Evolutionary conservation across 2,888 invertebrate genomes (phyloP), one percentile per base, ranked within the genome.

Genomic region (Eupithecia inturbata): DNA sequence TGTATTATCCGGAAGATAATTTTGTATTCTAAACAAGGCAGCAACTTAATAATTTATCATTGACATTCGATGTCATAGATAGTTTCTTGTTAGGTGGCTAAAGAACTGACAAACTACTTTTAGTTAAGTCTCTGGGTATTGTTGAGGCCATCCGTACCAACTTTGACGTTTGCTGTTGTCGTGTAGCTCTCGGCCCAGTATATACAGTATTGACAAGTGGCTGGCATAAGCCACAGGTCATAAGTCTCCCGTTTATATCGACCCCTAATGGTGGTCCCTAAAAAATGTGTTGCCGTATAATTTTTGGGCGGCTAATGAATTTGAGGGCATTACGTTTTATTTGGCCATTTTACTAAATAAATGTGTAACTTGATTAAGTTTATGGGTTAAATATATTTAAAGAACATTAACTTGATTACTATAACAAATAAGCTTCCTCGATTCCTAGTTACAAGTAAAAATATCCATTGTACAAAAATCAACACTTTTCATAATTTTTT

Each of bases 261-360:
- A 19, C 39, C 70, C 68, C 72, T 74, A 77, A 77, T 73, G 77
- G 72, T 41, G 53, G 66, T 33, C 68, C 72, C 70, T 73, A 74
- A 77, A 77, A 77, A 77, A 74, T 71, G 72, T 72, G 77, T 71
- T 66, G 72, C 67, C 74, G 72, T 77, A 77, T 77, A 74, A 77
- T 74, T 77, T 77, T 74, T 72, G 41, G 74, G 45, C 68, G 39
- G 70, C 74, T 77, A 77, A 77, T 77, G 77, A 77, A 74, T 77
- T 74, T 74, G 74, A 75, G 74, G 64, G 49, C 72, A 72, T 74
- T 74, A 72, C 72, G 7, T 77, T 74, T 76, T 75, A 75, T 75
- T 70, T 28, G 12, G 66, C 28, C 70, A 53, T 73, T 72, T 74
- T 67, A 63, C 67, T 67, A 57, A 73, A 73, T 72, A 78, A 82